Evolutionary conservation across 2,797 vertebrate species (phyloP).

Genomic region (Urocyon cinereoargenteus): DNA sequence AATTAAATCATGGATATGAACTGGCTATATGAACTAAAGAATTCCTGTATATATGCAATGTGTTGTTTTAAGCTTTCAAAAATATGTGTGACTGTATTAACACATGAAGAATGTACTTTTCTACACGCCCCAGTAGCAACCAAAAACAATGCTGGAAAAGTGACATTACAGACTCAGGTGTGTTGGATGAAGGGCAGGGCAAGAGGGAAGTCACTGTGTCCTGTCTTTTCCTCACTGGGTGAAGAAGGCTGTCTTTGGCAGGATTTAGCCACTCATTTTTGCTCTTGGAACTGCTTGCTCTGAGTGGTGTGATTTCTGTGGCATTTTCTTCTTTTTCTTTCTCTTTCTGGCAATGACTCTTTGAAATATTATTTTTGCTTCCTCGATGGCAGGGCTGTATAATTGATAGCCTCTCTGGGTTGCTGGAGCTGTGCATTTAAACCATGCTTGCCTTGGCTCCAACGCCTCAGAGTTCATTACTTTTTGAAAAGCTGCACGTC

Average conservation of each 20-base stretch:
- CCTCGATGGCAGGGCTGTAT: slow-evolving; percentile 84
- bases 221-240: not conserved
- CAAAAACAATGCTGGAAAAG: not conserved
- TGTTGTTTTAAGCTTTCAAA: slow-evolving; percentile 1
- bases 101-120: not conserved
- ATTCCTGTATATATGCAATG: not conserved
- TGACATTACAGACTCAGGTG: not conserved
- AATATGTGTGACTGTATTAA: not conserved
- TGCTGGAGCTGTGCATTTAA: slow-evolving; percentile 84
- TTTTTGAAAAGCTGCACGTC: slow-evolving; percentile 88
- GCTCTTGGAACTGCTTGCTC: slow-evolving; percentile 50
- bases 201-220: fast-evolving
- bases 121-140: not conserved
- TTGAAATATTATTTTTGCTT: slow-evolving; percentile 84
- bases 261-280: slow-evolving; percentile 3
- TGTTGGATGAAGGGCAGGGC: not conserved
- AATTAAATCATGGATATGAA: not conserved
- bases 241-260: not conserved
- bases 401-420: slow-evolving; percentile 87
- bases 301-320: slow-evolving; percentile 62
- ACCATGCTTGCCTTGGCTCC: slow-evolving; percentile 84
- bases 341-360: slow-evolving; percentile 81
- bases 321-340: slow-evolving; percentile 84
- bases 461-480: slow-evolving; percentile 87
- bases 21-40: not conserved